Base-by-base conservation (phyloP, 1,140 invertebrate species). In the Drosophila murphyi region DNA sequence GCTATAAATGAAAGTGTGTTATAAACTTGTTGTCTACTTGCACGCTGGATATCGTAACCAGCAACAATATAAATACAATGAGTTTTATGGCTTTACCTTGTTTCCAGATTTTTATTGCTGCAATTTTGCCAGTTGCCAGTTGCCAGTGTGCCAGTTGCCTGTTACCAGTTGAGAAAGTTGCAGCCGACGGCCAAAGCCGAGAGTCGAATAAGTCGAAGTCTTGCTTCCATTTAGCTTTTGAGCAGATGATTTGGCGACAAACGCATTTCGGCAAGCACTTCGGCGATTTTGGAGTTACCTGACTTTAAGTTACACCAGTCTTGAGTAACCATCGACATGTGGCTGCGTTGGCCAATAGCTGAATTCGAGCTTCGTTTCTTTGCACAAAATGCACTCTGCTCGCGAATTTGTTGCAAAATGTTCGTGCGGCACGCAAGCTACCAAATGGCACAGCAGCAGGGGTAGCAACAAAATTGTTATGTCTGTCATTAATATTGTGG, bases 51-150 rank as follows among this genome's bases (percentile, higher is more conserved):
- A 56, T 1, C 3, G 39, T 43, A 39, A 45, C 29, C 32, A 12
- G 48, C 65, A 60, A 70, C 80, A 70, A 71, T 62, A 70, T 82
- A 78, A 82, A 65, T 70, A 82, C 80, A 79, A 79, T 82, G 48
- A 79, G 80, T 79, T 83, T 69, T 74, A 82, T 69, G 64, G 63
- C 64, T 82, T 69, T 79, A 59, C 71, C 62, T 64, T 73, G 71
- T 69, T 73, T 20, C 55, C 34, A 68, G 48, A 83, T 78, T 71
- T 71, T 83, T 77, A 68, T 75, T 61, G 61, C 47, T 64, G 60
- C 68, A 71, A 29, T 32, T 60, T 35, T 32, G 37, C 5, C 29
- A 37, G 37, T 54, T 35, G 57, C 48, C 31, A 31, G 20, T 20
- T 20, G 20, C 20, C 12, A 12, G 12, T 12, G n/a, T 12, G 12